Percentiles rank a stretch among this genome's conserved stretches.
Conservation (phyloP, 2,888 invertebrate genomes). For the Lucinisca nassula region DNA sequence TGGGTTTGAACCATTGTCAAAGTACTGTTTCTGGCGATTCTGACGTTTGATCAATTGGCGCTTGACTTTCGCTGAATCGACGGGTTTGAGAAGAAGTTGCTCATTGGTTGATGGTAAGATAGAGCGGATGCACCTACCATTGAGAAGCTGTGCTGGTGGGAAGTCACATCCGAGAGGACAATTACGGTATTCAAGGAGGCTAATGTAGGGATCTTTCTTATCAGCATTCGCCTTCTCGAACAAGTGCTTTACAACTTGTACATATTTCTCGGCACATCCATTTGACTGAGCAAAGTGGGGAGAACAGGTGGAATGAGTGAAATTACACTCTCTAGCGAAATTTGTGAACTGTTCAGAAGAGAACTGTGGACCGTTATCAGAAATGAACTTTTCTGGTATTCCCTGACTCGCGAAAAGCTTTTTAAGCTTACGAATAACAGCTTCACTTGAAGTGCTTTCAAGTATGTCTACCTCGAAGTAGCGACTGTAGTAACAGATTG, state of each 20-base stretch:
- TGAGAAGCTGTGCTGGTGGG: slow-evolving; percentile 16
- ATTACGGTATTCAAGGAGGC: slow-evolving; percentile 5
- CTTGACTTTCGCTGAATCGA: neutral
- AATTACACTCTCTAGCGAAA: slow-evolving; percentile 56
- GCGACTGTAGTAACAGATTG: slow-evolving; percentile 58
- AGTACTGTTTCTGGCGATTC: slow-evolving; percentile 1
- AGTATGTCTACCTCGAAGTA: slow-evolving; percentile 58
- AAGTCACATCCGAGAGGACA: neutral
- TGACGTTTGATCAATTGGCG: neutral
- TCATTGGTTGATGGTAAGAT: slow-evolving; percentile 24
- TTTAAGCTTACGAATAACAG: slow-evolving; percentile 40
- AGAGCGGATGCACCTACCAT: slow-evolving; percentile 44
- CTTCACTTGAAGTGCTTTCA: neutral
- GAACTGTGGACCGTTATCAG: slow-evolving; percentile 68
- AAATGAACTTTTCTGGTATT: slow-evolving; percentile 35
- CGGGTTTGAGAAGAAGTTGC: neutral
- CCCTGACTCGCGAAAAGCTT: slow-evolving; percentile 42
- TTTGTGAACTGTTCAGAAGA: slow-evolving; percentile 44
- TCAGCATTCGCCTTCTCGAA: neutral
- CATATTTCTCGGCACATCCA: slow-evolving; percentile 31
- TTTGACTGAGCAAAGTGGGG: slow-evolving; percentile 67
- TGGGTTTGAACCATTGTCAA: neutral
- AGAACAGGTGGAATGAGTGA: slow-evolving; percentile 62
- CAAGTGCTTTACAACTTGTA: neutral
- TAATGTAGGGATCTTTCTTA: slow-evolving; percentile 11